Base-by-base conservation (phyloP, 2,113 vertebrate genomes). In the Murina feae region DNA sequence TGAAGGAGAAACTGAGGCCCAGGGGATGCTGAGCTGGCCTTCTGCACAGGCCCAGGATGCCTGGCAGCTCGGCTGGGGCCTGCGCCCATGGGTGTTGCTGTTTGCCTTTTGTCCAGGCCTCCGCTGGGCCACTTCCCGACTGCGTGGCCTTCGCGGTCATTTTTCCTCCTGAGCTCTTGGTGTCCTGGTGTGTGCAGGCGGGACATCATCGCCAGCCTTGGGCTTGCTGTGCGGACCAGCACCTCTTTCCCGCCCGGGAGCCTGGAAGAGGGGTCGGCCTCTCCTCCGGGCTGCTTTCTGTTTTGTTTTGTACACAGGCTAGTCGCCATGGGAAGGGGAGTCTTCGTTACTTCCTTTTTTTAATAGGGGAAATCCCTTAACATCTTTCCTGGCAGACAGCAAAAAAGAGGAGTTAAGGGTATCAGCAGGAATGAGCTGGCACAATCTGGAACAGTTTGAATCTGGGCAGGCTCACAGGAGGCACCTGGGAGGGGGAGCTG, bases 311-410 rank as follows among this genome's bases (percentile, higher is more conserved):
- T 37, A 23, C 5, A 13, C 16, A 49, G 63, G 58, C 85, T n/a
- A 0, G 39, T 90, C 72, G 39, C 83, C 14, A 23, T 28, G 74
- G 53, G 28, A 9, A 63, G 25, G 32, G 37, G 68, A 18, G 1
- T 25, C 21, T 32, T 60, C 80, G 35, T 12, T 63, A 35, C 47
- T 81, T 89, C 84, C 82, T 93, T 35, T 37, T 39, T 35, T 42
- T 18, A 60, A 14, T 68, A 89, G 49, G 60, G 7, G 68, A 63
- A 83, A 69, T 85, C 86, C 69, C 55, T 72, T 85, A 85, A 72
- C 68, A 39, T 90, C 89, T 84, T 89, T 82, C 49, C 63, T 90
- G 85, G 89, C 55, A 79, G 66, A 92, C 9, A 28, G 1, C 69
- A 25, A 37, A 60, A 91, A 74, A 84, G 60, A 84, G 10, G 32